Evolutionary conservation across 23 tunicate genomes (phyloP).

Genomic region (Aplidium turbinatum): DNA sequence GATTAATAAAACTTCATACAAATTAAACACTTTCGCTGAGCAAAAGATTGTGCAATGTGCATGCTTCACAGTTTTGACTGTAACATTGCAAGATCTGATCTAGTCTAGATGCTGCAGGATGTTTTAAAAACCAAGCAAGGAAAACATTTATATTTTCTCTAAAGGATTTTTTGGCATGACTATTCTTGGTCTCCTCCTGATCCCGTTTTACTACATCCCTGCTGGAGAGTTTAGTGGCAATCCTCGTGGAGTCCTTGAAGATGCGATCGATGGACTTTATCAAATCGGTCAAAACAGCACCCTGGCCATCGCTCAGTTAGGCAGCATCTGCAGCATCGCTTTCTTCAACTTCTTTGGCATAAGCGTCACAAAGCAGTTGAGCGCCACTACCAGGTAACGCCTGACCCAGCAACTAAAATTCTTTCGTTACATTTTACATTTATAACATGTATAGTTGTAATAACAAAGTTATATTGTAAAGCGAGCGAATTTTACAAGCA

Average conservation of each 20-base stretch:
- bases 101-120: too few relatives aligned
- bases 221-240: constrained; percentile 62
- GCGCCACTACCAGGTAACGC: constrained; percentile 92
- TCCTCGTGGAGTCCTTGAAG: constrained; percentile 85
- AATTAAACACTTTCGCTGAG: background rate
- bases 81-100: too few relatives aligned
- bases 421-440: too few relatives aligned
- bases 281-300: constrained; percentile 86
- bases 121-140: too few relatives aligned
- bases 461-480: too few relatives aligned
- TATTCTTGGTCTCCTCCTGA: constrained; percentile 73
- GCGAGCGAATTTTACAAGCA: too few relatives aligned
- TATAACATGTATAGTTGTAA: too few relatives aligned
- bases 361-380: constrained; percentile 92
- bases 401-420: too few relatives aligned
- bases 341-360: constrained; percentile 98
- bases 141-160: too few relatives aligned
- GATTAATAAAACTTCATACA: background rate
- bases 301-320: constrained; percentile 77
- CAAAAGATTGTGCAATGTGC: background rate
- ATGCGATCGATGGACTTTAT: constrained; percentile 92
- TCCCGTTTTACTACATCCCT: constrained; percentile 93
- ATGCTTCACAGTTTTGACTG: too few relatives aligned
- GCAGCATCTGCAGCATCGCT: constrained; percentile 91
- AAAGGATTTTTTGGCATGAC: constrained; percentile 96